These are phyloP conservation scores for Gorsachius magnificus DNA, from an alignment of 2,797 vertebrate species.

Conservation along the genomic window DNA sequence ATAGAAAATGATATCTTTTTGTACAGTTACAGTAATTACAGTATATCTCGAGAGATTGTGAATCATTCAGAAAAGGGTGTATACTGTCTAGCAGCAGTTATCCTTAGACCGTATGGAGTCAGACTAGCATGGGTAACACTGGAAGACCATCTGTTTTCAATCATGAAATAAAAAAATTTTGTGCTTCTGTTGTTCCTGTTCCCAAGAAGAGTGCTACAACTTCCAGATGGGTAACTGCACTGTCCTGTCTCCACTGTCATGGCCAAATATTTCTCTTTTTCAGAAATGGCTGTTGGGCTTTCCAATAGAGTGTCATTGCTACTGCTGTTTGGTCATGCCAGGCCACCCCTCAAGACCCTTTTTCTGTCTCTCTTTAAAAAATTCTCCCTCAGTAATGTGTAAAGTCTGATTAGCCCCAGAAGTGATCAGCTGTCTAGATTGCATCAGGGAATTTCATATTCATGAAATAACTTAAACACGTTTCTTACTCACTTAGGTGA, in stretches of 20 bases:
- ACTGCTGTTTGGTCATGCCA: background rate
- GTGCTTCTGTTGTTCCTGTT: background rate
- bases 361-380: background rate
- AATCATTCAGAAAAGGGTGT: background rate
- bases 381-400: background rate
- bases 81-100: background rate
- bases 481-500: background rate
- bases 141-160: rapidly evolving
- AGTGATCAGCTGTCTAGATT: background rate
- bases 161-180: background rate
- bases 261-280: background rate
- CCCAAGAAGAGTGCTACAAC: background rate
- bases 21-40: background rate
- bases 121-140: background rate
- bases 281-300: background rate
- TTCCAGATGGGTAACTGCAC: background rate
- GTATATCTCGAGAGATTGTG: background rate
- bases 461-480: background rate
- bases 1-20: background rate
- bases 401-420: background rate
- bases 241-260: background rate
- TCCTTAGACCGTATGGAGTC: background rate
- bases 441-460: background rate
- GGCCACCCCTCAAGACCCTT: background rate
- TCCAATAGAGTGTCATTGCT: background rate